Base-by-base conservation (phyloP, 2,888 invertebrate genomes). In the Ceriagrion tenellum region DNA sequence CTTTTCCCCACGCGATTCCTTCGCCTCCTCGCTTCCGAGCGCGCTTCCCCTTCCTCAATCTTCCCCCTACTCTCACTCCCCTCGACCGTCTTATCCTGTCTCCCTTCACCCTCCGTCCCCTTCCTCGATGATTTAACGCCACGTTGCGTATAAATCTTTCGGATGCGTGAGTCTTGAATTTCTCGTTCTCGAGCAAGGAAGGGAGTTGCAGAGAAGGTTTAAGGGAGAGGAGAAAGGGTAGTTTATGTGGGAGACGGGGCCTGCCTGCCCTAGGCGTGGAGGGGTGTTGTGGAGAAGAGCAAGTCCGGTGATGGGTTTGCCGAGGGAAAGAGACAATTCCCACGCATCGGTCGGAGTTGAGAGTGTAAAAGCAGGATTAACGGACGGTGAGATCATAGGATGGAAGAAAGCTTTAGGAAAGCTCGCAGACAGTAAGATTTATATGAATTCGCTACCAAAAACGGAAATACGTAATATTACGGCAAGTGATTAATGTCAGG, bases 101-200 rank as follows among this genome's bases (percentile, higher is more conserved):
- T 47, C 47, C 47, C 47, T 47, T 47, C 47, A 47, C 4, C 47
- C 2, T 59, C 13, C 59, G 59, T 55, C 55, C 89, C 55, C 55
- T 81, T 1, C 69, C 35, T 69, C 13, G 55, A 89, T 10, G 89
- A 89, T 89, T 89, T 55, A 89, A 69, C 93, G 93, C 47, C 40
- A 74, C 35, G n/a, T n/a, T n/a, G 47, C 69, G 23, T 69, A 47
- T 93, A 69, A 74, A 69, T 93, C 93, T 93, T 93, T 93, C 74
- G 74, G 26, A n/a, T 63, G 47, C 40, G 59, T 93, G 63, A 23
- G 40, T 26, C 56, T 47, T 69, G 74, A 89, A 89, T 89, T 55
- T 89, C 89, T 89, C 89, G 47, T 40, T 89, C 40, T 55, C 26
- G 89, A 89, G 89, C 3, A 26, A 47, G 55, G 20, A 26, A 18